Conservation (phyloP, 2,888 invertebrate species). For the Cephus rjabovi region DNA sequence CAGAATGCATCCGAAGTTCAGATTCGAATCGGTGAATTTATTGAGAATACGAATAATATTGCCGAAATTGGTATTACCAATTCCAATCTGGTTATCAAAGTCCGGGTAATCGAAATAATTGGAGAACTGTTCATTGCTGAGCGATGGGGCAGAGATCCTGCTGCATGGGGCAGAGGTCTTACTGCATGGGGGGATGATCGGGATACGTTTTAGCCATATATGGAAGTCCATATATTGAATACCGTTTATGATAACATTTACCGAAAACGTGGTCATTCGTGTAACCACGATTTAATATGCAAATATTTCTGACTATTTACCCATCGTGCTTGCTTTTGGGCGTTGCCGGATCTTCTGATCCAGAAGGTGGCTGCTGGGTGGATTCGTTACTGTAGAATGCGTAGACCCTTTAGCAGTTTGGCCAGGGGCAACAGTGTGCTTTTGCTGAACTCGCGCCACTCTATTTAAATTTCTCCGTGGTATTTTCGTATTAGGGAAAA, state of each 20-base stretch:
- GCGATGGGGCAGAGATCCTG: not conserved
- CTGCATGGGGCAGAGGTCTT: not conserved
- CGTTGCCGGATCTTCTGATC: not conserved
- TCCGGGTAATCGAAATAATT: not conserved
- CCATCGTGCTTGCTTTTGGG: not conserved
- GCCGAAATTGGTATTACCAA: not conserved
- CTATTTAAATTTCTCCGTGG: conserved; percentile 57
- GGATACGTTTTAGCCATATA: not conserved
- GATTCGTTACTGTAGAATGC: conserved; percentile 29
- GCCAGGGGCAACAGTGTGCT: conserved; percentile 26
- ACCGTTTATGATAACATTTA: not conserved
- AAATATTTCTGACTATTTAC: not conserved
- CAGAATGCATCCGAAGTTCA: not conserved
- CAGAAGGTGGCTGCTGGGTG: not conserved
- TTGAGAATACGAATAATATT: not conserved
- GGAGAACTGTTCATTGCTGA: not conserved
- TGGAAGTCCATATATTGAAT: not conserved
- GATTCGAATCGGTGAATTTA: not conserved
- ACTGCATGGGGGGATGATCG: not conserved
- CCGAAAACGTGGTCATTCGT: not conserved
- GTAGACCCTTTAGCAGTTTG: conserved; percentile 38
- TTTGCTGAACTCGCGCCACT: conserved; percentile 43
- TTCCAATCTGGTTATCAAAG: not conserved
- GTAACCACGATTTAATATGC: not conserved
- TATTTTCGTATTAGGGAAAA: conserved; percentile 50